phyloP scores from a whole-genome alignment of 2,113 vertebrate species.

The Indri indri region DNA sequence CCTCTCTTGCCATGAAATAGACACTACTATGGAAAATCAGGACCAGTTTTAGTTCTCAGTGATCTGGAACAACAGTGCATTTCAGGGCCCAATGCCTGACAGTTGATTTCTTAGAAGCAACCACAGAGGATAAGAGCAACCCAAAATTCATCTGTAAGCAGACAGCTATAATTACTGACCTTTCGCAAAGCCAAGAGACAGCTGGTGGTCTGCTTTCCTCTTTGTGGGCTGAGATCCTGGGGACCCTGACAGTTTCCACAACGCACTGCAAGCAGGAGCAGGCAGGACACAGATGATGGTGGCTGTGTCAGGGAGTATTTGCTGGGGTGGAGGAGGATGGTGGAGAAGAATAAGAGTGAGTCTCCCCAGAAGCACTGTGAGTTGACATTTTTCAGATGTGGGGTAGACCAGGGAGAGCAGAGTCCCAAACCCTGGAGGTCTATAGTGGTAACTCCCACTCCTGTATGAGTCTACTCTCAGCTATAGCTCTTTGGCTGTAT shows the following conservation, averaged over 20 bases:
- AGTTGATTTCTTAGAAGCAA: constrained; percentile 19
- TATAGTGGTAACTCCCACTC: not conserved
- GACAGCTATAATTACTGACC: not conserved
- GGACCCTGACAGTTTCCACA: not conserved
- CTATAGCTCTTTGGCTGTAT: not conserved
- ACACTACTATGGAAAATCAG: not conserved
- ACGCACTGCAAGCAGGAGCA: not conserved
- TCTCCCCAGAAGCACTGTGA: not conserved
- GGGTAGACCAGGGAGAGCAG: not conserved
- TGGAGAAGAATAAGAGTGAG: not conserved
- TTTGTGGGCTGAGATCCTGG: not conserved
- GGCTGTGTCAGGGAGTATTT: not conserved
- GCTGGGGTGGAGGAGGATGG: not conserved
- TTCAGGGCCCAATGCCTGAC: not conserved
- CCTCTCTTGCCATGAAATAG: not conserved
- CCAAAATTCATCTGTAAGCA: not conserved
- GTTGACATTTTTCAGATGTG: not conserved
- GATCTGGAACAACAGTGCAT: not conserved
- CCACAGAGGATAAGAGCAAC: not conserved
- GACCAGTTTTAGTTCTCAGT: not conserved
- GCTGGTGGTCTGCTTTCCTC: not conserved
- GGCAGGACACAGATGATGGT: not conserved
- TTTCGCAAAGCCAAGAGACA: constrained; percentile 7
- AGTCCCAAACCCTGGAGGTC: not conserved
- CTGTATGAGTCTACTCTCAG: not conserved